Conservation (phyloP, 1,140 invertebrate species). For the Bombus consobrinus region DNA sequence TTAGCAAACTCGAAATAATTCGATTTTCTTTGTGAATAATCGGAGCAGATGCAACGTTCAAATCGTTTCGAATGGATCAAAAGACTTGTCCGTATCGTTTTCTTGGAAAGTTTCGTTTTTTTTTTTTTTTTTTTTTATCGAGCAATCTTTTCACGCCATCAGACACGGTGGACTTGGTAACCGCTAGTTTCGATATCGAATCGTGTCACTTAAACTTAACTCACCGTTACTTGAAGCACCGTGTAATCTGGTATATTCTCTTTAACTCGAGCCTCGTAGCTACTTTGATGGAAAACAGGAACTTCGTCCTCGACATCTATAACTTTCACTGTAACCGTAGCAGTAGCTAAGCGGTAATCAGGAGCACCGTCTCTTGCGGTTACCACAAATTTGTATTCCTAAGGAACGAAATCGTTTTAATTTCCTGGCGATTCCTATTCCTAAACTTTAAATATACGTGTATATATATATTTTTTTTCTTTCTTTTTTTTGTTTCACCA, state of each 20-base stretch:
- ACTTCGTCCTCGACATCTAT: constrained; percentile 92
- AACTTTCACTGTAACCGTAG: constrained; percentile 91
- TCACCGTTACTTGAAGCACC: constrained; percentile 88
- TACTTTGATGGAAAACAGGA: constrained; percentile 89
- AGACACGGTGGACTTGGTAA: not conserved
- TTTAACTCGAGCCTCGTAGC: constrained; percentile 90
- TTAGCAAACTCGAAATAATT: no score
- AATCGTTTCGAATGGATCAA: no score
- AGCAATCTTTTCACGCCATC: not conserved
- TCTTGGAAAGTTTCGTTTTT: not conserved
- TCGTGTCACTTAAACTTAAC: not conserved
- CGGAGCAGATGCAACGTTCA: no score
- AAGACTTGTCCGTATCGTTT: no score
- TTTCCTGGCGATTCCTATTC: not conserved
- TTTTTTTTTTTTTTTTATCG: not conserved
- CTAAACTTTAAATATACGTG: not conserved
- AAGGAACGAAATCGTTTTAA: constrained; percentile 42
- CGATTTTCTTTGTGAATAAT: no score
- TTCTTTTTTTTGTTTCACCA: not conserved
- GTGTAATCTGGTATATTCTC: constrained; percentile 91
- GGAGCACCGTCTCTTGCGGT: constrained; percentile 94
- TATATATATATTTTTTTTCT: no score
- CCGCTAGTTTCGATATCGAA: not conserved
- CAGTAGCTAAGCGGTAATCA: constrained; percentile 92
- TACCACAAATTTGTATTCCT: constrained; percentile 92